These are phyloP conservation scores for Caenorhabditis sp. DNA, from an alignment of 2,888 invertebrate genomes.

Conservation along the genomic window DNA sequence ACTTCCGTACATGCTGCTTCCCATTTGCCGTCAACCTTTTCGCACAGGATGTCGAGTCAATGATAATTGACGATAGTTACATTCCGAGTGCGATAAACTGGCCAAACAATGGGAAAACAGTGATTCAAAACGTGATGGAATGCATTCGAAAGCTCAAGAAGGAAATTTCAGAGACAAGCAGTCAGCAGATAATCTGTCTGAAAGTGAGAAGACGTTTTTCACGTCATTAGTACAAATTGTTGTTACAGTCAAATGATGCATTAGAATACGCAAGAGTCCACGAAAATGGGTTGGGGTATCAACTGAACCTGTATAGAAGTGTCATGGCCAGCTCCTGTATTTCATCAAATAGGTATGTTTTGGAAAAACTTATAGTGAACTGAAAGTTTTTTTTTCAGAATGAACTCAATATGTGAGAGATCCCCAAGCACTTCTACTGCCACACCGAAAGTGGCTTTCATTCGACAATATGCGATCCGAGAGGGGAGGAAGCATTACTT, in stretches of 20 bases:
- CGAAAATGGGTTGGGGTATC: slow-evolving; percentile 61
- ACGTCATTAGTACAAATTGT: neutral
- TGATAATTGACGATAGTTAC: slow-evolving; percentile 53
- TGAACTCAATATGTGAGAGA: slow-evolving; percentile 34
- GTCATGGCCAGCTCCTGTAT: slow-evolving; percentile 67
- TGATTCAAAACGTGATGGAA: slow-evolving; percentile 68
- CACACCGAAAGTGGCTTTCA: slow-evolving; percentile 33
- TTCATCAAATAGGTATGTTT: slow-evolving; percentile 59
- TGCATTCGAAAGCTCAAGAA: slow-evolving; percentile 61
- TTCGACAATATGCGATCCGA: slow-evolving; percentile 66
- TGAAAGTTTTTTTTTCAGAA: slow-evolving; percentile 11
- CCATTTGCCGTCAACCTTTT: slow-evolving; percentile 67
- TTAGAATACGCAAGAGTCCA: slow-evolving; percentile 67
- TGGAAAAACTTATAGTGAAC: neutral
- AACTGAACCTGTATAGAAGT: slow-evolving; percentile 70
- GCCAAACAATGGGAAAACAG: slow-evolving; percentile 57
- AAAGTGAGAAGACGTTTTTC: slow-evolving; percentile 43
- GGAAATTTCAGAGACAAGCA: slow-evolving; percentile 59
- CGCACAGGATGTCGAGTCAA: slow-evolving; percentile 59
- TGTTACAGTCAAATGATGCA: slow-evolving; percentile 65
- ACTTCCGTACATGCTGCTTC: slow-evolving; percentile 64
- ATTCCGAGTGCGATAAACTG: slow-evolving; percentile 60
- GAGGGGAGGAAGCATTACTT: slow-evolving; percentile 68
- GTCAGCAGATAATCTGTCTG: slow-evolving; percentile 65
- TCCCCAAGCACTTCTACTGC: slow-evolving; percentile 11